Evolutionary conservation across 2,113 vertebrate genomes (phyloP).

Genomic region (Lucifuga dentata): DNA sequence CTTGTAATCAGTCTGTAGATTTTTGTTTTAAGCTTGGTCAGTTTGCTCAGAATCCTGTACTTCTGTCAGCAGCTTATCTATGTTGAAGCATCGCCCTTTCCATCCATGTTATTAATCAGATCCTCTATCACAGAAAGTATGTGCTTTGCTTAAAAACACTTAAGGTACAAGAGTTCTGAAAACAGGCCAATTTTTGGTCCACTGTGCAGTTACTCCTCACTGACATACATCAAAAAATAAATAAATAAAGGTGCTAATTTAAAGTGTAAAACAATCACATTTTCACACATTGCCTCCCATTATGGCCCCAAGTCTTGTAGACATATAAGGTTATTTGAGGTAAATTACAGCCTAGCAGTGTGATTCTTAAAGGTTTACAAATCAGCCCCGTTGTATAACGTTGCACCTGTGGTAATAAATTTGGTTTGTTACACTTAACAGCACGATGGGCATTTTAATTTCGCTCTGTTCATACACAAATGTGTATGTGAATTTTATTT

Average conservation of each 20-base stretch:
- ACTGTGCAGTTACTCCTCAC: background rate
- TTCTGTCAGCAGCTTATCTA: conserved; percentile 1
- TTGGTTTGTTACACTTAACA: conserved; percentile 2
- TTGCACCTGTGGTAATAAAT: conserved; percentile 4
- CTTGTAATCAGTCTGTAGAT: no score
- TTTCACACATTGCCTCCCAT: background rate
- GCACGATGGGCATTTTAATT: conserved; percentile 6
- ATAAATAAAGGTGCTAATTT: conserved; percentile 11
- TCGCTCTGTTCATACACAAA: conserved; percentile 3
- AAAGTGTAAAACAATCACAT: background rate
- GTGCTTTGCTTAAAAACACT: background rate
- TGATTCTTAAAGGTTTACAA: background rate
- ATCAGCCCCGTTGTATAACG: background rate
- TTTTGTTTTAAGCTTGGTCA: no score
- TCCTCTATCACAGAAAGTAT: background rate
- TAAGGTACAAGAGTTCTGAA: background rate
- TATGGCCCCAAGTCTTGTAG: background rate
- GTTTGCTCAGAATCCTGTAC: no score
- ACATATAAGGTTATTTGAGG: background rate
- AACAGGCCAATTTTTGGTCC: conserved; percentile 2
- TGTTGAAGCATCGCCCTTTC: background rate
- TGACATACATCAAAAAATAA: background rate
- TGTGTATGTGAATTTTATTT: conserved; percentile 27
- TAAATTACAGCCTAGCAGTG: background rate
- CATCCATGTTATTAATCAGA: conserved; percentile 1